Evolutionary conservation across 2,888 invertebrate species (phyloP).

Genomic region (Leistus spinibarbis): DNA sequence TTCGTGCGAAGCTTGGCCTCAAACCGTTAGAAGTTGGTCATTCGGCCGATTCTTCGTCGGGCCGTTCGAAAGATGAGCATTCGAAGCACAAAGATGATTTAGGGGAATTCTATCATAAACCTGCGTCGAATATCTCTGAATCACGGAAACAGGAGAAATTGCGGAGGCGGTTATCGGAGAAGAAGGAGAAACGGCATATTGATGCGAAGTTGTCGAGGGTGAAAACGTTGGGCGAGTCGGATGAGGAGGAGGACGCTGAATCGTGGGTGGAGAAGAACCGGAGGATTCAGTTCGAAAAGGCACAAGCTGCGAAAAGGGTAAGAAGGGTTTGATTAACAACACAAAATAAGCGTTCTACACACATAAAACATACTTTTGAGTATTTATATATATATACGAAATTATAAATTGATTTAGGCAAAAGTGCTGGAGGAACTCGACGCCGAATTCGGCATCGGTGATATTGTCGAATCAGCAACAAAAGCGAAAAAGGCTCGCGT

Average conservation of each 20-base stretch:
- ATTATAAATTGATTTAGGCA: slow-evolving; percentile 64
- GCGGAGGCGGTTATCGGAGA: slow-evolving; percentile 75
- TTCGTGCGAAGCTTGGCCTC: slow-evolving; percentile 90
- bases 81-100: slow-evolving; percentile 59
- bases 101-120: slow-evolving; percentile 88
- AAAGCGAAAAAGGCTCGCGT: slow-evolving; percentile 62
- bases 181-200: slow-evolving; percentile 79
- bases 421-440: slow-evolving; percentile 95
- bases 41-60: slow-evolving; percentile 33
- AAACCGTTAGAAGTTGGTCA: slow-evolving; percentile 81
- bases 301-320: slow-evolving; percentile 83
- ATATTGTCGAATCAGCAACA: slow-evolving; percentile 81
- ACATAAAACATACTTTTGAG: slow-evolving; percentile 6
- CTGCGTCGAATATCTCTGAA: slow-evolving; percentile 75
- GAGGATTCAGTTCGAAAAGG: slow-evolving; percentile 76
- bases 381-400: slow-evolving; percentile 19
- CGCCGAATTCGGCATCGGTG: slow-evolving; percentile 88
- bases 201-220: slow-evolving; percentile 69
- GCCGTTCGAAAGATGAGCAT: slow-evolving; percentile 62
- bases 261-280: slow-evolving; percentile 87
- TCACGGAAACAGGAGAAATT: slow-evolving; percentile 81
- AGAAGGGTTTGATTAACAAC: slow-evolving; percentile 49
- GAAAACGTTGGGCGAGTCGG: slow-evolving; percentile 71
- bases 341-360: too few relatives aligned
- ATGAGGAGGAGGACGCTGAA: slow-evolving; percentile 72